Base-by-base conservation (phyloP, 2,797 vertebrate genomes). In the Sebastes vulpes region DNA sequence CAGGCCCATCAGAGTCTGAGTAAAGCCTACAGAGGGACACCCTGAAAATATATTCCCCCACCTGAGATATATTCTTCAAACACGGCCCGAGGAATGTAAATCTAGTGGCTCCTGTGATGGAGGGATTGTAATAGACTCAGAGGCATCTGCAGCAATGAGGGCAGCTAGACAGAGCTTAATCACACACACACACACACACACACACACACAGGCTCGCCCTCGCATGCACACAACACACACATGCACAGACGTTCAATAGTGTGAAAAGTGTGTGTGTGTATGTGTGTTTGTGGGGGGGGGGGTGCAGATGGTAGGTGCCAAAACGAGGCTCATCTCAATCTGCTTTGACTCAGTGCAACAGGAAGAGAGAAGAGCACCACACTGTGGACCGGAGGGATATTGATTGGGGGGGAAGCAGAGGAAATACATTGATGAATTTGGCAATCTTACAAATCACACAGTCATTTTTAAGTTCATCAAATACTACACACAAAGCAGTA, bases 41-140 rank as follows among this genome's bases (percentile, higher is more conserved):
- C 86, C 68, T 50, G 78, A 88, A 91, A 93, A 94, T 89, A 92
- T 90, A 94, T 92, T 68, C 75, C 78, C 89, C 91, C 92, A 93
- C 93, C 93, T 93, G 90, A 95, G 94, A 89, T 88, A 94, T 94
- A 94, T 94, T 94, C 91, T 90, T 93, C 93, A 95, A 96, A 94
- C 86, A 87, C 85, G 85, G 85, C 89, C 79, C 10, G 29, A 74
- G 89, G 81, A 93, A 96, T 95, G 95, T 94, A 95, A 96, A 96
- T 95, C 80, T 94, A 92, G 87, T 77, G 81, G 73, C 76, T 71
- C 63, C 86, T 90, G 92, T 90, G 92, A 94, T 92, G 88, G 89
- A 93, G 87, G 87, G 81, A 92, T 89, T 92, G 85, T 87, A 94
- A 95, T 94, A 90, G 92, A 96, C 92, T 93, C 91, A 87, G 86